phyloP scores from a whole-genome alignment of 2,113 vertebrate species.

The Naja naja region DNA sequence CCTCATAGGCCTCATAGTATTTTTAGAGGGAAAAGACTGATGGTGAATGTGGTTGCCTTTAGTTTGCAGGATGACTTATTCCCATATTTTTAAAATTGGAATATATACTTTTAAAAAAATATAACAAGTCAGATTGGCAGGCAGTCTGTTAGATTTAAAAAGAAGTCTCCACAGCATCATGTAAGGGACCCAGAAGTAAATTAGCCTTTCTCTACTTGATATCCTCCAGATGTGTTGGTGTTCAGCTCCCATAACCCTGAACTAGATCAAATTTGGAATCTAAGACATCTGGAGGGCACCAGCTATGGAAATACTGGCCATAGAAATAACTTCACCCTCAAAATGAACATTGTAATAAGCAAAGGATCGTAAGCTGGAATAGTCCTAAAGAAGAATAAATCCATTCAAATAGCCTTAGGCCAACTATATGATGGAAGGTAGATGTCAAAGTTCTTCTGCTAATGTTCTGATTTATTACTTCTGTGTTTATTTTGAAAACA shows the following conservation, averaged over 20 bases:
- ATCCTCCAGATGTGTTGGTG: not conserved
- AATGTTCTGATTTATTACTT: constrained; percentile 4
- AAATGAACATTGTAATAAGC: not conserved
- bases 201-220: not conserved
- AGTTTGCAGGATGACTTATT: not conserved
- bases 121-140: not conserved
- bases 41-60: not conserved
- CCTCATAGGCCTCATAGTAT: not conserved
- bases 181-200: not conserved
- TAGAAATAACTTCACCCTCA: not conserved
- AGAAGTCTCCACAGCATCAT: not conserved
- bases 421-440: constrained; percentile 24
- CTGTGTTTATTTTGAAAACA: constrained; percentile 9
- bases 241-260: not conserved
- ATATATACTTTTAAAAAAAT: not conserved
- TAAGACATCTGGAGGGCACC: not conserved
- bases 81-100: not conserved
- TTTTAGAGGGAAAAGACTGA: not conserved
- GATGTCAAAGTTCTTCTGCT: not conserved
- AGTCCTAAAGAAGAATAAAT: not conserved
- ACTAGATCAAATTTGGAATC: not conserved
- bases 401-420: not conserved
- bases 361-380: not conserved
- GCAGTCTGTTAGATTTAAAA: not conserved
- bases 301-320: not conserved